These are phyloP conservation scores for Notolabrus celidotus DNA, from an alignment of 2,797 vertebrate genomes.

Conservation along the genomic window DNA sequence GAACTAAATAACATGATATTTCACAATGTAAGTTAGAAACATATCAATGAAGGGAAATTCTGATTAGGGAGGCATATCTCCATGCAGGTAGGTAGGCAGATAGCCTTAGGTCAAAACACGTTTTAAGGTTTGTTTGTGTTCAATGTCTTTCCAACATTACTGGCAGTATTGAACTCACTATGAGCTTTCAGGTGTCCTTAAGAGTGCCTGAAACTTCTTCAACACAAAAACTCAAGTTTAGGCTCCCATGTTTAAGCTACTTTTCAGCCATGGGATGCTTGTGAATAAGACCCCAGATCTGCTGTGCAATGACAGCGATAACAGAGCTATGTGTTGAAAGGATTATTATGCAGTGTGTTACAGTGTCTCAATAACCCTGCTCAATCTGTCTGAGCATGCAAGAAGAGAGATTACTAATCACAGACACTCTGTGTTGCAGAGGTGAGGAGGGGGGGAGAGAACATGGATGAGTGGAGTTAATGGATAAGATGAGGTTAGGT, in stretches of 20 bases:
- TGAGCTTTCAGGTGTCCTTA: too few species aligned
- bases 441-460: slow-evolving; percentile 4
- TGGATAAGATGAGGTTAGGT: too few species aligned
- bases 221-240: not conserved
- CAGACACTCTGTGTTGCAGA: slow-evolving; percentile 35
- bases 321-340: slow-evolving; percentile 17
- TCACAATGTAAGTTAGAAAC: too few species aligned
- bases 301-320: slow-evolving; percentile 9
- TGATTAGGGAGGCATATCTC: too few species aligned
- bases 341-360: slow-evolving; percentile 37
- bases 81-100: too few species aligned
- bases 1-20: too few species aligned
- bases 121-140: too few species aligned
- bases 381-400: slow-evolving; percentile 65
- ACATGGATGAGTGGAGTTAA: not conserved
- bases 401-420: slow-evolving; percentile 77
- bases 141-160: too few species aligned
- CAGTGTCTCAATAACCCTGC: slow-evolving; percentile 25
- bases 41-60: too few species aligned
- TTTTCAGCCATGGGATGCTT: not conserved
- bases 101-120: too few species aligned
- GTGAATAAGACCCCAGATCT: not conserved
- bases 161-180: too few species aligned
- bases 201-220: too few species aligned
- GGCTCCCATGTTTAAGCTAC: not conserved